A percentile compares a stretch with the other conserved stretches of the same genome.
These are phyloP conservation scores for Amia ocellicauda DNA, from an alignment of 2,113 vertebrate genomes.

Conservation along the genomic window DNA sequence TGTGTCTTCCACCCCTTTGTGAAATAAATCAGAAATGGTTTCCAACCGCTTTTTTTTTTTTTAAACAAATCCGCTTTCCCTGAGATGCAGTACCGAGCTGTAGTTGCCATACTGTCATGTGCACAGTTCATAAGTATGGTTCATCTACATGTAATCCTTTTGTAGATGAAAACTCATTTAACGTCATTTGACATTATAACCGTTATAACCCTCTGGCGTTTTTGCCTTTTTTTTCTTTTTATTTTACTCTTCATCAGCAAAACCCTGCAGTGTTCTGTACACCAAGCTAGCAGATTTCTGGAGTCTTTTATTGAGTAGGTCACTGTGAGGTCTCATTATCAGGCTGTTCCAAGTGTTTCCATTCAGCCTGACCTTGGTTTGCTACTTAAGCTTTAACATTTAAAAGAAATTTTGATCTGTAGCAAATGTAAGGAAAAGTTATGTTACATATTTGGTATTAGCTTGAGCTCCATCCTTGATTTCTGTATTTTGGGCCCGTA, in stretches of 20 bases:
- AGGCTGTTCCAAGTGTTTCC: no score
- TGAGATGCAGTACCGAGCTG: background rate
- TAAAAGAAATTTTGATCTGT: no score
- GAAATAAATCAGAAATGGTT: background rate
- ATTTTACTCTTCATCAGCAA: constrained; percentile 6
- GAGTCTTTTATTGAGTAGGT: background rate
- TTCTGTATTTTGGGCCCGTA: background rate
- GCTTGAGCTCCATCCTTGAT: background rate
- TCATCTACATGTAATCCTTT: background rate
- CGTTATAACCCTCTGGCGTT: background rate
- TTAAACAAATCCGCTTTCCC: no score
- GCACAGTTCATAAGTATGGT: background rate
- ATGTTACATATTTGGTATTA: background rate
- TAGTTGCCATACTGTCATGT: background rate
- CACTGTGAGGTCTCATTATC: no score
- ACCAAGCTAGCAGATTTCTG: background rate
- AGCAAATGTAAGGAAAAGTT: background rate
- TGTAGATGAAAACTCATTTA: background rate
- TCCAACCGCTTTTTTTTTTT: no score
- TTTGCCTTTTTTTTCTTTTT: background rate
- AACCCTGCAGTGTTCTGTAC: background rate
- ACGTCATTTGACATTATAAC: background rate
- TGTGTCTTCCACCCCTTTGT: background rate
- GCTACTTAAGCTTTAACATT: no score
- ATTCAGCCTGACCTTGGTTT: no score